Percentiles rank a stretch among this genome's conserved stretches.
Conservation (phyloP, 2,113 vertebrate genomes). For the Halcyon malimbica region DNA sequence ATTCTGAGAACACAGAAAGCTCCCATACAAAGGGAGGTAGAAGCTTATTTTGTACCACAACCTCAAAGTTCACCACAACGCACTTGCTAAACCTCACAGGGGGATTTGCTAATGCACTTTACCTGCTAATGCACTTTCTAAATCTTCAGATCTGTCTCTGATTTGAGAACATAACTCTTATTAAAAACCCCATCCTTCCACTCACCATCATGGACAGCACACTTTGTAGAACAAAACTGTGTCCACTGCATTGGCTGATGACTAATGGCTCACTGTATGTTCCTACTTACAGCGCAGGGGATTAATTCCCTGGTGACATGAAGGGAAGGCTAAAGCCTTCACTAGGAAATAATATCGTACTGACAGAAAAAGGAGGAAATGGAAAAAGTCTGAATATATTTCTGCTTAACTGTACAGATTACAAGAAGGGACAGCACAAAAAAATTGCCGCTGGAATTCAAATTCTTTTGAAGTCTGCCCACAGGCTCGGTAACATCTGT, state of each 20-base stretch:
- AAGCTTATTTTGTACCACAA: not conserved
- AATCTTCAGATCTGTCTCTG: not conserved
- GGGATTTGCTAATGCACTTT: not conserved
- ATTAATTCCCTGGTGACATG: not conserved
- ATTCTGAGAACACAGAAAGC: not conserved
- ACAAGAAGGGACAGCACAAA: not conserved
- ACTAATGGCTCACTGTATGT: not conserved
- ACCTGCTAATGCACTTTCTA: not conserved
- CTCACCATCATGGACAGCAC: not conserved
- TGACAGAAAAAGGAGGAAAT: constrained; percentile 10
- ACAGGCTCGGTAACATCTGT: not conserved
- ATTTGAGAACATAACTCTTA: not conserved
- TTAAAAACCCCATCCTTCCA: constrained; percentile 18
- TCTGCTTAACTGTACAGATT: not conserved
- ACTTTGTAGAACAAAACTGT: not conserved
- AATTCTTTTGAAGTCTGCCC: not conserved
- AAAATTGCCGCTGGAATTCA: not conserved
- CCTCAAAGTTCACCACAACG: not conserved
- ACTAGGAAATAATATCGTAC: not conserved
- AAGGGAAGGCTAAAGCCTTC: not conserved
- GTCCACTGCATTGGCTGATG: not conserved
- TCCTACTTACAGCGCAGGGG: not conserved
- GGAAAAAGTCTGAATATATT: not conserved
- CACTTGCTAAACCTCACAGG: not conserved
- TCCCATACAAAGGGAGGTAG: not conserved